Base-by-base conservation (phyloP, 2,113 vertebrate species). In the Macroglossus sobrinus region DNA sequence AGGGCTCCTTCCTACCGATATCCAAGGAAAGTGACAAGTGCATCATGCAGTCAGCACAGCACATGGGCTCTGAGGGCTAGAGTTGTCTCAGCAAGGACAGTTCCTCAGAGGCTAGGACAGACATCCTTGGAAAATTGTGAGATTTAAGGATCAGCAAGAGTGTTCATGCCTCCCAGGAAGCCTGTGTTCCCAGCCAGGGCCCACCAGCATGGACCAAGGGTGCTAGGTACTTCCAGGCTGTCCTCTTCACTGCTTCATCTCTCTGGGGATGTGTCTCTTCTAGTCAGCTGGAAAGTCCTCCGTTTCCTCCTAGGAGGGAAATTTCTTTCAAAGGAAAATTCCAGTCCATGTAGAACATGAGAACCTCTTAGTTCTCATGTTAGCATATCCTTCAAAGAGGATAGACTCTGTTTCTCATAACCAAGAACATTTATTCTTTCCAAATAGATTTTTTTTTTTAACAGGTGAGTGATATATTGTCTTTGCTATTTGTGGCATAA, bases 381-480 rank as follows among this genome's bases (percentile, higher is more conserved):
- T 68, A 59, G 81, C 40, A 84, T 19, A 50, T 78, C 30, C 85
- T 96, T 90, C 53, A 78, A 87, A 90, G 88, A 94, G 15, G 30
- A 75, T 59, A 68, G 47, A 50, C 33, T 90, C 47, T 93, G n/a
- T 90, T 93, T 96, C 57, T 79, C 53, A 86, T 69, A 66, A 84
- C 15, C 28, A 75, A 64, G 30, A 50, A 19, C 84, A 86, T 76
- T 89, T 89, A 82, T 91, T 74, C 64, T 95, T 86, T 75, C 66
- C 5, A 80, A 68, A 81, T 68, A 80, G 10, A 82, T 43, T 69
- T 68, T 21, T 59, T 94, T 96, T 45, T 95, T n/a, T 95, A 35
- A 84, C 71, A 80, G 84, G 45, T 43, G 45, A 78, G 22, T 79
- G 66, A 11, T 78, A 30, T 66, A 24, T 89, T 81, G 33, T 91